A percentile compares a stretch with the other conserved stretches of the same genome.
Conservation (phyloP, 2,113 vertebrate genomes). For the Edolisoma coerulescens region DNA sequence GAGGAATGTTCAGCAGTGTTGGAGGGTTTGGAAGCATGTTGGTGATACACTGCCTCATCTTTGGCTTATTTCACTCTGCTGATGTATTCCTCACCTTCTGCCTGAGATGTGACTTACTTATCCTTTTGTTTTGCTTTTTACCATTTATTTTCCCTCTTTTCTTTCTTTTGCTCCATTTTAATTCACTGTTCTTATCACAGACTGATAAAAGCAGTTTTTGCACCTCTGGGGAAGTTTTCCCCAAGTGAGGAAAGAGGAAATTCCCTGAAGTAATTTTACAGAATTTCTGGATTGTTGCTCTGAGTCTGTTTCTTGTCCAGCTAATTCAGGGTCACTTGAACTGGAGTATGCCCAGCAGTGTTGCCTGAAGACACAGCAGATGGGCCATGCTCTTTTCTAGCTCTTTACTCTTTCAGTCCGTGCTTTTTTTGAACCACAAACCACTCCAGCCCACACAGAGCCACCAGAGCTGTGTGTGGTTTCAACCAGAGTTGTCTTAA, state of each 20-base stretch:
- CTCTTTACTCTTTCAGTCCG: not conserved
- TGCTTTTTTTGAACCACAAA: not conserved
- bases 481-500: not conserved
- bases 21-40: not conserved
- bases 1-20: not conserved
- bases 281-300: not conserved
- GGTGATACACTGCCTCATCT: not conserved
- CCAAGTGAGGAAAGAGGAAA: not conserved
- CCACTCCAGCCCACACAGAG: accelerated
- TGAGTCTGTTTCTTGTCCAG: not conserved
- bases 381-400: not conserved
- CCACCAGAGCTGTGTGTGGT: not conserved
- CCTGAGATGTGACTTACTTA: not conserved
- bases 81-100: not conserved
- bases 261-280: not conserved
- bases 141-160: not conserved
- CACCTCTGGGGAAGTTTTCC: not conserved
- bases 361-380: not conserved
- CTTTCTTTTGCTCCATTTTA: not conserved
- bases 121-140: not conserved
- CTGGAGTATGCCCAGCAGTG: not conserved
- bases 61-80: not conserved
- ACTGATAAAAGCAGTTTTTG: not conserved
- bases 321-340: not conserved
- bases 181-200: not conserved